These are phyloP conservation scores for Cebus imitator DNA, from an alignment of 2,113 vertebrate species.

Conservation along the genomic window DNA sequence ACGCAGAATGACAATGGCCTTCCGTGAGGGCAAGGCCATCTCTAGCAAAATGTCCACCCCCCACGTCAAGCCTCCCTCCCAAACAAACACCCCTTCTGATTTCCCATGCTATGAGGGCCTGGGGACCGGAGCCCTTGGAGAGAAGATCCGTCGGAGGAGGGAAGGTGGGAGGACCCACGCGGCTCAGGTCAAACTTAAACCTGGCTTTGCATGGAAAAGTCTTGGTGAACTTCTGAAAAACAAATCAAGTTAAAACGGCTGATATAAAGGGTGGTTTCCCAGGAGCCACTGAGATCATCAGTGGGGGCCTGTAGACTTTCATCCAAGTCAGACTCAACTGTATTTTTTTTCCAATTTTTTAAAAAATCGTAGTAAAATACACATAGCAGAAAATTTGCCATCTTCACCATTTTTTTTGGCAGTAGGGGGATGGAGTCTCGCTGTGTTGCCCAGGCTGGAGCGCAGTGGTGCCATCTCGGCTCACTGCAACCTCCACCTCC, in stretches of 20 bases:
- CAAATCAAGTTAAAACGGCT: not conserved
- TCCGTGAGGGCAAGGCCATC: fast-evolving
- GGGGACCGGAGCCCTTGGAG: not conserved
- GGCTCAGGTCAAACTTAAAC: not conserved
- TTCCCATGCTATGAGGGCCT: not conserved
- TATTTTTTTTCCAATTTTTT: not conserved
- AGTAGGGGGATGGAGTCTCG: too few species aligned
- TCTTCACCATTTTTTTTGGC: not conserved
- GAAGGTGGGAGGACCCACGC: not conserved
- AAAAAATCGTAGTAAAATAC: not conserved
- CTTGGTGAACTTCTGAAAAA: not conserved
- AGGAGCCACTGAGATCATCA: not conserved
- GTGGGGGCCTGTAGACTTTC: too few species aligned
- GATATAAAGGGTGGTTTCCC: not conserved
- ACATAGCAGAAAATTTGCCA: not conserved
- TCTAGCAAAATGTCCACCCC: too few species aligned
- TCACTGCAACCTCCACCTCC: too few species aligned
- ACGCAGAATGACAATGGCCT: not conserved
- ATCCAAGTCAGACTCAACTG: not conserved
- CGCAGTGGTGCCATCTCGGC: too few species aligned
- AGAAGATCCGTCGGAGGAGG: not conserved
- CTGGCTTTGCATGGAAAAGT: not conserved
- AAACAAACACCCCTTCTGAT: not conserved
- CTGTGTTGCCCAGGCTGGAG: too few species aligned
- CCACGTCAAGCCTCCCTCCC: not conserved